A percentile compares a stretch with the other conserved stretches of the same genome.
Evolutionary conservation across 53 echinoderm and acorn worm genomes (phyloP).

Genomic region (Echinometra lucunter): DNA sequence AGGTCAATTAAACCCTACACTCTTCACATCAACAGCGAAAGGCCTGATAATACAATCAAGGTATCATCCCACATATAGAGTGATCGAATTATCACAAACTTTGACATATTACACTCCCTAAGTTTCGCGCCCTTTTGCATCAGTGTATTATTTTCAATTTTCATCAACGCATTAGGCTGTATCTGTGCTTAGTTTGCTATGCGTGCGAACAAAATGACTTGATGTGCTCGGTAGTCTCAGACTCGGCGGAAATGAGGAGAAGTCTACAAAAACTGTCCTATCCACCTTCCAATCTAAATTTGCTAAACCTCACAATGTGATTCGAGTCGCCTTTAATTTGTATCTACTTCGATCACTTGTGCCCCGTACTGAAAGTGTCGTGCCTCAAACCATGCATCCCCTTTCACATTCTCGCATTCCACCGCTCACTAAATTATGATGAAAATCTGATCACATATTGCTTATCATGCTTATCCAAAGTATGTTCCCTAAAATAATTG

Average conservation of each 20-base stretch:
- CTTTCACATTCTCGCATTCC: too few species aligned
- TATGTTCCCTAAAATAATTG: too few species aligned
- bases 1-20: neutral
- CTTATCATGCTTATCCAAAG: too few species aligned
- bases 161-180: neutral
- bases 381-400: too few species aligned
- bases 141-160: neutral
- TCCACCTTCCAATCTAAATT: neutral
- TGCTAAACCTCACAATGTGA: conserved; percentile 25
- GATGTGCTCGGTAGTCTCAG: neutral
- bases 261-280: neutral
- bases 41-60: neutral
- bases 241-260: neutral
- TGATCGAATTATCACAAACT: neutral
- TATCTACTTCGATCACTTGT: neutral
- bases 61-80: neutral
- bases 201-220: neutral
- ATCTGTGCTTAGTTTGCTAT: neutral
- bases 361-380: neutral
- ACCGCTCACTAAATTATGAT: too few species aligned
- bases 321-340: neutral
- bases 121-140: neutral
- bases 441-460: too few species aligned
- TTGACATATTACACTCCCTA: neutral
- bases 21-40: neutral